Evolutionary conservation across 2,113 vertebrate species (phyloP), one percentile per base, ranked within the genome.

Genomic region (Pygoscelis adeliae): DNA sequence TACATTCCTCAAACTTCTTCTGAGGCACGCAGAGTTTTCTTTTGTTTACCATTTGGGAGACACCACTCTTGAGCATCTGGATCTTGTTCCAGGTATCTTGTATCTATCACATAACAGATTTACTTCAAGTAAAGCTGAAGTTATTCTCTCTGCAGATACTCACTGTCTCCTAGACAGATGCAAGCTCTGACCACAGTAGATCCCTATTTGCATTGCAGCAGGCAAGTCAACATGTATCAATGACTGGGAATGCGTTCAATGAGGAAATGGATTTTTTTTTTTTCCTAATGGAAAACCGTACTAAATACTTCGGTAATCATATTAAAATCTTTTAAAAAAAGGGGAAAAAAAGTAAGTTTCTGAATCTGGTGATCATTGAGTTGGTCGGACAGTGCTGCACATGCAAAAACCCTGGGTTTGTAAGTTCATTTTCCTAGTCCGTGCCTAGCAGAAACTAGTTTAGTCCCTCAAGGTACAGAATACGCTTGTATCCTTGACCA

Each of bases 21-120:
- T 25, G 30, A 83, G 16, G n/a, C 61, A 70, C 0, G 0, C 9
- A 21, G 0, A 7, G 10, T 42, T 65, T 67, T 67, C 26, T 49
- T 78, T 55, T 11, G 0, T 42, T 76, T 52, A 47, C 32, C 23
- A n/a, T 20, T 59, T 65, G 66, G 49, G 44, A 65, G 36, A 72
- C n/a, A 89, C 18, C 18, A 23, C 13, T n/a, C 38, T 69, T 46
- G 14, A 89, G 27, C 16, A 55, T 18, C 76, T 83, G 67, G 29
- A 73, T 70, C 32, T 72, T 5, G 4, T 69, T 59, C 62, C 44
- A 79, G 70, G 15, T 69, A 50, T 49, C 46, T 46, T 53, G 4
- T 29, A 70, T 22, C 49, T 44, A 83, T 30, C 50, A 46, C 4
- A 0, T 14, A 72, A 19, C 7, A 70, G 15, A 56, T 36, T 38